Evolutionary conservation across 2,113 vertebrate genomes (phyloP).

Genomic region (Elephantulus edwardii): DNA sequence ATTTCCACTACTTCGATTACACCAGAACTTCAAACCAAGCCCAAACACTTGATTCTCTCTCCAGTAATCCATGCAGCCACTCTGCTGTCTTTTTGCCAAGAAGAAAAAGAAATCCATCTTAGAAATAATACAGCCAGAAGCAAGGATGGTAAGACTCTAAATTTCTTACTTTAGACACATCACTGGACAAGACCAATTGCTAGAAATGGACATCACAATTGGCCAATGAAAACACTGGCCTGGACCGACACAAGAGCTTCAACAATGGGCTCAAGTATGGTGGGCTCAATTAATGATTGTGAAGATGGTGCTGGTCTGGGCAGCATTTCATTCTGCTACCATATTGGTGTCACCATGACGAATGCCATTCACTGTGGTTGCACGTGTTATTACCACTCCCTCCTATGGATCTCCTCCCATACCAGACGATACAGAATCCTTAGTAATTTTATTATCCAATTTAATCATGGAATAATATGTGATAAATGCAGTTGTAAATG

Average conservation of each 20-base stretch:
- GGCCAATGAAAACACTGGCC: not conserved
- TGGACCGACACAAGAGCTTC: not conserved
- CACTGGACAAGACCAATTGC: not conserved
- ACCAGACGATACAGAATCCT: not conserved
- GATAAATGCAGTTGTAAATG: not conserved
- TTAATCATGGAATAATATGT: not conserved
- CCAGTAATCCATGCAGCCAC: fast-evolving
- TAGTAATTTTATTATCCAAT: not conserved
- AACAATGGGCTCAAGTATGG: not conserved
- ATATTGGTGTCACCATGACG: too few species aligned
- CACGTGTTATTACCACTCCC: too few species aligned
- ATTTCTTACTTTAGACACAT: not conserved
- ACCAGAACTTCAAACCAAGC: not conserved
- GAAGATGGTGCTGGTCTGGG: not conserved
- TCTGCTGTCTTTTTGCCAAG: fast-evolving
- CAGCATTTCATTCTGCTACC: not conserved
- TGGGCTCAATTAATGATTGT: too few species aligned
- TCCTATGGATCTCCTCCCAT: too few species aligned
- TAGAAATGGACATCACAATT: not conserved
- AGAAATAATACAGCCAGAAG: not conserved
- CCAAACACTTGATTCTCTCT: not conserved
- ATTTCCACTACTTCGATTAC: not conserved
- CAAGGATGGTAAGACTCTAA: not conserved
- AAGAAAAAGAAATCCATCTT: not conserved
- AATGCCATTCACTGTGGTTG: too few species aligned